These are phyloP conservation scores for Agrilus cyanescens DNA, from an alignment of 2,888 invertebrate species.

Conservation along the genomic window DNA sequence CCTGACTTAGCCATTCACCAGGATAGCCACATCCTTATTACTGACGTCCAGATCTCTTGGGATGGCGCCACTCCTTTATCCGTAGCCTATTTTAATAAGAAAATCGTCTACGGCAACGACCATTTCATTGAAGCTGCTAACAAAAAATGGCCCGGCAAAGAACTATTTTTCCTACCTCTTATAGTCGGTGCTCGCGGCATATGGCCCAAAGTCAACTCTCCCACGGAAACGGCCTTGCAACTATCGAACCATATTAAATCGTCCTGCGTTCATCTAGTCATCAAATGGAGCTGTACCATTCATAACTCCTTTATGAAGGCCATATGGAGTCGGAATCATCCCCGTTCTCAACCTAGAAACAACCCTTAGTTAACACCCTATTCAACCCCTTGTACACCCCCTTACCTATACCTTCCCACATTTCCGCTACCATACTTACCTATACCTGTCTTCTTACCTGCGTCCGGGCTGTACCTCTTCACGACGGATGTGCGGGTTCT, in stretches of 20 bases:
- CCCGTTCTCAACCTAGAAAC: no score
- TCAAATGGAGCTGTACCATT: constrained; percentile 13
- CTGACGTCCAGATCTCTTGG: constrained; percentile 13
- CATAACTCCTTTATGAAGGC: constrained; percentile 9
- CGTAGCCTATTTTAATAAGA: constrained; percentile 11
- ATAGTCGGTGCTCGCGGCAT: constrained; percentile 18
- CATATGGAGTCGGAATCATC: constrained; percentile 3
- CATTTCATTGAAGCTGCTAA: constrained; percentile 14
- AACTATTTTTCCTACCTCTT: constrained; percentile 9
- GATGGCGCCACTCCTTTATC: constrained; percentile 6
- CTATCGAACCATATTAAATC: constrained; percentile 5
- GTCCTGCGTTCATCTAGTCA: constrained; percentile 8
- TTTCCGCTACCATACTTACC: no score
- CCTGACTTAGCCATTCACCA: constrained; percentile 14
- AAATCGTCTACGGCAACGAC: constrained; percentile 10
- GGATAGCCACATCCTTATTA: background rate
- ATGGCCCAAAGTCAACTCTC: constrained; percentile 15
- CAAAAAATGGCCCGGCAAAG: constrained; percentile 10
- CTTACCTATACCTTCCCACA: no score
- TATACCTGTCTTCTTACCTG: no score
- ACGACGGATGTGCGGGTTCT: no score
- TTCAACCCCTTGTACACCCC: no score
- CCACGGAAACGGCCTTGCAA: constrained; percentile 1
- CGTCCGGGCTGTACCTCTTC: no score
- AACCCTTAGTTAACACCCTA: no score